phyloP scores from a whole-genome alignment of 1,140 invertebrate species.

The Hylaeus volcanicus region DNA sequence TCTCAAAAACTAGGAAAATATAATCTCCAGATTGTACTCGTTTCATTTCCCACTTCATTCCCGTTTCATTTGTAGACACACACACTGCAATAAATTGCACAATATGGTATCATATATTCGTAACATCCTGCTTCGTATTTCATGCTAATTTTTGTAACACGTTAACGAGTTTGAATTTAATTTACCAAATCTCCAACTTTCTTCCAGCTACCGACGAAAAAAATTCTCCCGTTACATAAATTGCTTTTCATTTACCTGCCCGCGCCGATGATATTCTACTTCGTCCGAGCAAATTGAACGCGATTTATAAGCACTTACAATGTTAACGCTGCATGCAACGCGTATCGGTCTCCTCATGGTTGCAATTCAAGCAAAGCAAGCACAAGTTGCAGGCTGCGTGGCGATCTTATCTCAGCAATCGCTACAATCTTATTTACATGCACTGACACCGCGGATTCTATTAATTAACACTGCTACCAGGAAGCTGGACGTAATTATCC shows the following conservation, averaged over 20 bases:
- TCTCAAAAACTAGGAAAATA: no score
- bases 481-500: not conserved
- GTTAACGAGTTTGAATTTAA: no score
- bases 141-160: no score
- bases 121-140: no score
- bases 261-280: not conserved
- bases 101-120: no score
- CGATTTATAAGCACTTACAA: constrained; percentile 5
- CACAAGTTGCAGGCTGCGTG: not conserved
- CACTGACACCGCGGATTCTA: constrained; percentile 11
- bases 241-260: not conserved
- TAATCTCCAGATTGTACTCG: no score
- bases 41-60: not conserved
- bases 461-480: constrained; percentile 31
- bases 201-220: not conserved
- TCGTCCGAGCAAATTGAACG: not conserved
- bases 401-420: constrained; percentile 35
- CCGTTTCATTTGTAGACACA: not conserved
- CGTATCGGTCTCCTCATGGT: not conserved
- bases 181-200: not conserved
- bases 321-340: not conserved
- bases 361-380: not conserved
- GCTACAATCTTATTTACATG: constrained; percentile 42
- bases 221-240: not conserved
- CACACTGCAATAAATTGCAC: no score